Conservation (phyloP, 2,113 vertebrate genomes). For the Caracal caracal region DNA sequence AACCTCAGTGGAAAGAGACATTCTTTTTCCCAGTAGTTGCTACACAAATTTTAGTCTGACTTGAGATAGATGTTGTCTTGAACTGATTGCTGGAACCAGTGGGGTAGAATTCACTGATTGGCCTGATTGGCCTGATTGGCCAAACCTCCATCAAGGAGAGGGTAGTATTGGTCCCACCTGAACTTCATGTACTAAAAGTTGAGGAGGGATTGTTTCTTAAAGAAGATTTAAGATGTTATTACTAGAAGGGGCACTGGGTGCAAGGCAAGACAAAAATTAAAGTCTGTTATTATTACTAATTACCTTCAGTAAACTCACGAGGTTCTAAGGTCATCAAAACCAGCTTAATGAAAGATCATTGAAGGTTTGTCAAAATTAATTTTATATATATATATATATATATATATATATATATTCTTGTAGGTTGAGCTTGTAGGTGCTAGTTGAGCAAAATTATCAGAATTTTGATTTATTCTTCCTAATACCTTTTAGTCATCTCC, state of each 20-base stretch:
- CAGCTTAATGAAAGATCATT: neutral
- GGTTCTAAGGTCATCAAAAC: neutral
- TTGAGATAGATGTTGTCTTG: neutral
- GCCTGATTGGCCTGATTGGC: neutral
- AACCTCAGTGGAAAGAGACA: neutral
- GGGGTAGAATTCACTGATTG: neutral
- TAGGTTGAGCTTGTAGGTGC: neutral
- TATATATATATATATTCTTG: neutral
- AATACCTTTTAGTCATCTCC: neutral
- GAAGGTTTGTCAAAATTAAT: neutral
- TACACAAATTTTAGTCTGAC: neutral
- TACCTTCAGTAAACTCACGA: neutral
- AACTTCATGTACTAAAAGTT: neutral
- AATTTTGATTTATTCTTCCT: neutral
- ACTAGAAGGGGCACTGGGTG: neutral
- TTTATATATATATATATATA: neutral
- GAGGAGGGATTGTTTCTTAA: neutral
- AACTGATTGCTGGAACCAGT: neutral
- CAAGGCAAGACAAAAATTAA: neutral
- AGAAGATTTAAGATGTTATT: neutral
- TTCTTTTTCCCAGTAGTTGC: neutral
- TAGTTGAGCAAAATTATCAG: neutral
- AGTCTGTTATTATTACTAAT: neutral
- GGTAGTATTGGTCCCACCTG: neutral
- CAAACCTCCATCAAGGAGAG: neutral